Evolutionary conservation across 2,113 vertebrate species (phyloP).

Genomic region (Plecturocebus donacophilus): DNA sequence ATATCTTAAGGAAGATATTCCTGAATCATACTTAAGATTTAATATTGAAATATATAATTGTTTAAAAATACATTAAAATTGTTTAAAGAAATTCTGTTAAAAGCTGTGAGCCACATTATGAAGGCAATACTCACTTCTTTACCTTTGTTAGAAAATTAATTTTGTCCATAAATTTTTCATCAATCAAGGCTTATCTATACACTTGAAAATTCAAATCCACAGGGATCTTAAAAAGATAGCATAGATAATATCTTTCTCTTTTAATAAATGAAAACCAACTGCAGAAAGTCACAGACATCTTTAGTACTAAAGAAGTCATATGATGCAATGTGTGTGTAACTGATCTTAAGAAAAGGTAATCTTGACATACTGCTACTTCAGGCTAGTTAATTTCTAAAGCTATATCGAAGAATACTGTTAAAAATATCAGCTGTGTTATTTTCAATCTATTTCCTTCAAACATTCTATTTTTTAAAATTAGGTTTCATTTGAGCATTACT

Average conservation of each 20-base stretch:
- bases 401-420: slow-evolving; percentile 6
- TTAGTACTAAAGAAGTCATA: slow-evolving; percentile 75
- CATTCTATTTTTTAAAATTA: slow-evolving; percentile 30
- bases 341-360: slow-evolving; percentile 58
- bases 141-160: slow-evolving; percentile 21
- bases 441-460: slow-evolving; percentile 39
- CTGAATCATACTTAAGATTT: background rate
- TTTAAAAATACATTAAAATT: background rate
- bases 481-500: background rate
- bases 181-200: background rate
- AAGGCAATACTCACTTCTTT: background rate
- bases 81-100: slow-evolving; percentile 27
- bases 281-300: slow-evolving; percentile 75
- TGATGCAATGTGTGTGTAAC: slow-evolving; percentile 68
- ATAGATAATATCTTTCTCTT: slow-evolving; percentile 72
- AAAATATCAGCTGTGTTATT: slow-evolving; percentile 44
- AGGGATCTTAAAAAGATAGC: slow-evolving; percentile 65
- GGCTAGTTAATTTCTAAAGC: slow-evolving; percentile 65
- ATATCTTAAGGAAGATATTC: background rate
- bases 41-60: background rate
- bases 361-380: slow-evolving; percentile 53
- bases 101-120: background rate
- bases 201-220: slow-evolving; percentile 58
- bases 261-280: slow-evolving; percentile 73
- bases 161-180: slow-evolving; percentile 45